Evolutionary conservation across 2,797 vertebrate species (phyloP).

Genomic region (Myotis myotis): DNA sequence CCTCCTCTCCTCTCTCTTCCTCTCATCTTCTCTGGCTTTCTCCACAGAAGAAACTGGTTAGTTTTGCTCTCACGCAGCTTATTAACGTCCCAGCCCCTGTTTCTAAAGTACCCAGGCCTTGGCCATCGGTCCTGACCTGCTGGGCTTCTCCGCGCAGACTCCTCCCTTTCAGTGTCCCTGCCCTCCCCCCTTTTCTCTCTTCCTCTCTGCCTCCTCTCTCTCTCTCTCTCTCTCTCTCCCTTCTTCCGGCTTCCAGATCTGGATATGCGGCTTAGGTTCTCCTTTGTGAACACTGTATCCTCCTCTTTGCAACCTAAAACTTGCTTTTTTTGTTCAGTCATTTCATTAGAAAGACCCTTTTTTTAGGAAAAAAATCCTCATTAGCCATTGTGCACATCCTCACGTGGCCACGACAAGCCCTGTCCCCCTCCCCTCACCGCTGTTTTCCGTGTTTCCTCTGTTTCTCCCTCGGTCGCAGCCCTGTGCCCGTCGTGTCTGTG

Average conservation of each 20-base stretch:
- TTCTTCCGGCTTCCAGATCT: conserved; percentile 64
- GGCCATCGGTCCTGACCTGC: conserved; percentile 69
- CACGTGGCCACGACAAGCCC: conserved; percentile 73
- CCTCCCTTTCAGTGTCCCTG: background rate
- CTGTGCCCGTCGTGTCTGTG: conserved; percentile 50
- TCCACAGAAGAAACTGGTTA: conserved; percentile 87
- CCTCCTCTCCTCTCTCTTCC: conserved; percentile 69
- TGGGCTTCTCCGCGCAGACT: background rate
- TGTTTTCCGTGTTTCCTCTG: background rate
- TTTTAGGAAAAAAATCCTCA: conserved; percentile 46
- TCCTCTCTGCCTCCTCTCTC: background rate
- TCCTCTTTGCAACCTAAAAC: conserved; percentile 72
- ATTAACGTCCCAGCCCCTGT: background rate
- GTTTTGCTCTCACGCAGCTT: conserved; percentile 78
- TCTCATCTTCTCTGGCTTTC: conserved; percentile 73
- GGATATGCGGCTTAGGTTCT: conserved; percentile 73
- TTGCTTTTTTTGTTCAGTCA: conserved; percentile 77
- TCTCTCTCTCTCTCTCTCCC: background rate
- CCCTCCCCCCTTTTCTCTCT: background rate
- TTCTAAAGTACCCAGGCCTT: conserved; percentile 52
- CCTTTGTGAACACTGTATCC: conserved; percentile 49
- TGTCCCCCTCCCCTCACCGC: conserved; percentile 58
- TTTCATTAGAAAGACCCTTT: conserved; percentile 73
- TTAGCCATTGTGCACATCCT: conserved; percentile 75
- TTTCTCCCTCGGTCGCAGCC: conserved; percentile 50